Conservation (phyloP, 1,140 invertebrate species). For the Tetragnatha versicolor region DNA sequence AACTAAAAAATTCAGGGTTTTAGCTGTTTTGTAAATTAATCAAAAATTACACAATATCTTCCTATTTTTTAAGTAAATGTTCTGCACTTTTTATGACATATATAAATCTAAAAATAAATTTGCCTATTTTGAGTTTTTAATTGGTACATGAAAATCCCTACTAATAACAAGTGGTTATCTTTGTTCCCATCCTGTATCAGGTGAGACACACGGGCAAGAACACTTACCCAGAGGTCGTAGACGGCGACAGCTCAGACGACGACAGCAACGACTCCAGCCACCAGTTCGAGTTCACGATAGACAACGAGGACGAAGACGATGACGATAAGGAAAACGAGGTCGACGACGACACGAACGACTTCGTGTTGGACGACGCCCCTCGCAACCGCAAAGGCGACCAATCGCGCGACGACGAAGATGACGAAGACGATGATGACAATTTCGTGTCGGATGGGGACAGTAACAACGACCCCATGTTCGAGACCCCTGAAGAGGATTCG, state of each 20-base stretch:
- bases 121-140: too few species aligned
- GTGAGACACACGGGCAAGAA: slow-evolving; percentile 41
- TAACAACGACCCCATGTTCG: slow-evolving; percentile 30
- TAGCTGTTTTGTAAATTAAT: too few species aligned
- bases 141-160: too few species aligned
- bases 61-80: too few species aligned
- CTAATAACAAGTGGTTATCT: too few species aligned
- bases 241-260: slow-evolving; percentile 16
- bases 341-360: slow-evolving; percentile 18
- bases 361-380: slow-evolving; percentile 23
- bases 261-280: background rate
- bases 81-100: too few species aligned
- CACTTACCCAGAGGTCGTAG: background rate
- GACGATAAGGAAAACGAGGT: slow-evolving; percentile 14
- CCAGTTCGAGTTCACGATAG: slow-evolving; percentile 38
- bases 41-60: too few species aligned
- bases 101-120: too few species aligned
- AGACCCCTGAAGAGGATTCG: slow-evolving; percentile 40
- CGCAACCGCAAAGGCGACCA: background rate
- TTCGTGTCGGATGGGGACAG: too few species aligned
- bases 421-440: background rate
- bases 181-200: background rate
- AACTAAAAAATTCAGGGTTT: too few species aligned
- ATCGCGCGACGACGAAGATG: slow-evolving; percentile 10
- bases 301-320: slow-evolving; percentile 23